Evolutionary conservation across 2,888 invertebrate genomes (phyloP).

Genomic region (Apamea crenata): DNA sequence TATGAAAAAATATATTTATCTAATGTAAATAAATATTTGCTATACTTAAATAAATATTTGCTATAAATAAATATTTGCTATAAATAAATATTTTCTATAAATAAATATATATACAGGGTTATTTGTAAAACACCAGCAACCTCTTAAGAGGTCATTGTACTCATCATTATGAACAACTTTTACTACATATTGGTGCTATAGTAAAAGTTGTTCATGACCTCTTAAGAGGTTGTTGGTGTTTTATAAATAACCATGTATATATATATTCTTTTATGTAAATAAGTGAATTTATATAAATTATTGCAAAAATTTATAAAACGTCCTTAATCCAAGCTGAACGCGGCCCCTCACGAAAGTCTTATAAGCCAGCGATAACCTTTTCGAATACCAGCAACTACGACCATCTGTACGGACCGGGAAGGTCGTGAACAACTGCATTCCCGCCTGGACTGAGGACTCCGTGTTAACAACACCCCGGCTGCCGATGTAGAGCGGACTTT

Average conservation of each 20-base stretch:
- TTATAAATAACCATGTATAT: too few species aligned
- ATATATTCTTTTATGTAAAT: slow-evolving; percentile 4
- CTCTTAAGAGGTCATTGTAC: too few species aligned
- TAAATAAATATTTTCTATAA: slow-evolving; percentile 25
- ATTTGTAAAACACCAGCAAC: too few species aligned
- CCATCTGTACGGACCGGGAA: slow-evolving; percentile 29
- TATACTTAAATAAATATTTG: slow-evolving; percentile 31
- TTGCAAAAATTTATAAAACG: slow-evolving; percentile 32
- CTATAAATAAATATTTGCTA: slow-evolving; percentile 30
- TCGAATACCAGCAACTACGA: slow-evolving; percentile 52
- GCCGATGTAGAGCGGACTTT: slow-evolving; percentile 11
- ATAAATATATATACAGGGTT: slow-evolving; percentile 9
- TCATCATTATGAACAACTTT: too few species aligned
- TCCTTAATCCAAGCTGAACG: slow-evolving; percentile 23
- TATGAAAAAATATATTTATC: neutral
- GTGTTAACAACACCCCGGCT: slow-evolving; percentile 28
- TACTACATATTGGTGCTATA: too few species aligned
- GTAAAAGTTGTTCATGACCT: too few species aligned
- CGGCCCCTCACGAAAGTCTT: slow-evolving; percentile 18
- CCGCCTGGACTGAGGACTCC: slow-evolving; percentile 17
- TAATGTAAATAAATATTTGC: neutral
- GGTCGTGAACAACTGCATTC: slow-evolving; percentile 2
- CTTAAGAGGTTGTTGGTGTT: too few species aligned
- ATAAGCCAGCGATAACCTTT: slow-evolving; percentile 39
- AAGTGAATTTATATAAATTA: slow-evolving; percentile 10